Percentiles rank a stretch among this genome's conserved stretches.
These are phyloP conservation scores for Neogobius melanostomus DNA, from an alignment of 2,113 vertebrate species.

Conservation along the genomic window DNA sequence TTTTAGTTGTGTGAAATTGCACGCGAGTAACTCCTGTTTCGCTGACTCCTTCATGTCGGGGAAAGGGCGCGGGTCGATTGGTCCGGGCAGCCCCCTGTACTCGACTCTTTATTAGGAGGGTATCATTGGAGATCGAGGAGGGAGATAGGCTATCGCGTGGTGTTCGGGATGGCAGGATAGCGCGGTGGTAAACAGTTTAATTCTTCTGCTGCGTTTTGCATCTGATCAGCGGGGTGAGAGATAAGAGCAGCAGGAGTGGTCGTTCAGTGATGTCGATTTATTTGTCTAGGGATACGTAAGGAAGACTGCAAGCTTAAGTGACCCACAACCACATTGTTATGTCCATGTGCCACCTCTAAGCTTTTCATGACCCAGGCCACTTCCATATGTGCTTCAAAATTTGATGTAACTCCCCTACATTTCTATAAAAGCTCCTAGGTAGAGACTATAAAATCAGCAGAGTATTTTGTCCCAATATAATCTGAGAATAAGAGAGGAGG, in stretches of 20 bases:
- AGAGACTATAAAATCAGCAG: no score
- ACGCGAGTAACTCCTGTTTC: neutral
- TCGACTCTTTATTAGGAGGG: slow-evolving; percentile 39
- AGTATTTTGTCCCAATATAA: no score
- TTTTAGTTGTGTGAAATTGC: slow-evolving; percentile 10
- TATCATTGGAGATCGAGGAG: slow-evolving; percentile 10
- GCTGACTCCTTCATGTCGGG: neutral
- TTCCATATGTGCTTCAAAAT: no score
- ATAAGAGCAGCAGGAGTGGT: slow-evolving; percentile 1
- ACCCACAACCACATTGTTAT: no score
- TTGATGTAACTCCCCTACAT: no score
- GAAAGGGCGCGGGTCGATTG: slow-evolving; percentile 26
- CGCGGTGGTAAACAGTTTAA: slow-evolving; percentile 24
- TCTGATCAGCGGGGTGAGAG: slow-evolving; percentile 26
- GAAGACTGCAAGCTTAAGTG: neutral
- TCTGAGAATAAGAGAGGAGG: no score
- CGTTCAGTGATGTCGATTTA: slow-evolving; percentile 16
- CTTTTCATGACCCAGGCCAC: no score
- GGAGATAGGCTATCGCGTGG: slow-evolving; percentile 29
- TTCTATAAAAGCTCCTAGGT: no score
- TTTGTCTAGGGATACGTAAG: slow-evolving; percentile 23
- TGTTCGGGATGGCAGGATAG: neutral
- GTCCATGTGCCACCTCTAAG: no score
- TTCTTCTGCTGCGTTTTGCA: slow-evolving; percentile 30
- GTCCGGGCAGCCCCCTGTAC: slow-evolving; percentile 23